These are phyloP conservation scores for Tokudaia muenninki DNA, from an alignment of 2,797 vertebrate genomes.

Conservation along the genomic window DNA sequence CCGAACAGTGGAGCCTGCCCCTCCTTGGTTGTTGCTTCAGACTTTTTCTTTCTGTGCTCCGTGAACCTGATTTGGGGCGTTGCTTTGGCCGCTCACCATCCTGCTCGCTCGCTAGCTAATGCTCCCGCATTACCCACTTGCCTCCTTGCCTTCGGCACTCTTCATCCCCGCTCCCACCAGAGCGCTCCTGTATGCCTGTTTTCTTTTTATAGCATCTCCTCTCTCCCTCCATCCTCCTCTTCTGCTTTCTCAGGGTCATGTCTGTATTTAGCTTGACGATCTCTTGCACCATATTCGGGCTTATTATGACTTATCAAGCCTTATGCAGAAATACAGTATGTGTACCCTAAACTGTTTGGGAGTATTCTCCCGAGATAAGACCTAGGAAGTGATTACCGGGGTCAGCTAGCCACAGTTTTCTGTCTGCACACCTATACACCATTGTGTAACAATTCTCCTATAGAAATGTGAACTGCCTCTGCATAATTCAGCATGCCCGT, in stretches of 20 bases:
- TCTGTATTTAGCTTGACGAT: conserved; percentile 64
- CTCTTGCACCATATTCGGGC: conserved; percentile 23
- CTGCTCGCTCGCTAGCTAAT: neutral
- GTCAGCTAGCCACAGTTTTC: conserved; percentile 6
- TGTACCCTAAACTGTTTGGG: conserved; percentile 31
- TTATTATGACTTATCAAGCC: conserved; percentile 13
- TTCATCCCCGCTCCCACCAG: neutral
- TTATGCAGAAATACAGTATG: conserved; percentile 27
- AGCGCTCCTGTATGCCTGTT: neutral
- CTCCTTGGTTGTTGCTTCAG: neutral
- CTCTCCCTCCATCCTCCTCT: neutral
- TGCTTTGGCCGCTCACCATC: neutral
- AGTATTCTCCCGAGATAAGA: neutral
- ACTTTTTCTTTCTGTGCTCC: conserved; percentile 1
- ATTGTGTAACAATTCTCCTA: conserved; percentile 67
- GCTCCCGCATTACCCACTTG: neutral
- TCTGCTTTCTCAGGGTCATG: conserved; percentile 57
- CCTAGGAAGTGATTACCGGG: conserved; percentile 7
- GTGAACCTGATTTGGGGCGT: neutral
- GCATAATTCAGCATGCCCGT: conserved; percentile 74
- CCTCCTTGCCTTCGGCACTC: neutral
- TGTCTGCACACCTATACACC: neutral
- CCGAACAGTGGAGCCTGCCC: neutral
- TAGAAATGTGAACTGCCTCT: conserved; percentile 74
- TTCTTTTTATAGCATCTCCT: neutral